Evolutionary conservation across 2,888 invertebrate genomes (phyloP), one percentile per base, ranked within the genome.

Genomic region (Lasioglossum leucozonium): DNA sequence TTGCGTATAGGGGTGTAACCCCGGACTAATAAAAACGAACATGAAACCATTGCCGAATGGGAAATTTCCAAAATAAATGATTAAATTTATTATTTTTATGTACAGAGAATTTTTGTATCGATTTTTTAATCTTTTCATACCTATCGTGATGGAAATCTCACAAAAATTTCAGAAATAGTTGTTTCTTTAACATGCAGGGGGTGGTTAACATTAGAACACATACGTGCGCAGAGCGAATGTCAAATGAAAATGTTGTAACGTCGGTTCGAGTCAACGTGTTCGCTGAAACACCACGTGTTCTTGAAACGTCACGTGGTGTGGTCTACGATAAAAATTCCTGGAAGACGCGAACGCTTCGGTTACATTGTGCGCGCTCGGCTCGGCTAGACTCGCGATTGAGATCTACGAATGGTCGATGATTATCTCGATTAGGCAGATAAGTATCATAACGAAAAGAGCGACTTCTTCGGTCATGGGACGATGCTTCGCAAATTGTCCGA

Each of bases 381-480:
- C 26, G 51, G n/a, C n/a, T n/a, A n/a, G n/a, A 26, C 16, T 58
- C 30, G 30, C 4, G 62, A 75, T 44, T 65, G 62, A 62, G 58
- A 65, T 75, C 62, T 42, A 44, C 30, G 30, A n/a, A 47, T 47
- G 16, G 44, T 16, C 65, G 76, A 65, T 65, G 44, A 22, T n/a
- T 44, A 65, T 37, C 44, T 44, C 65, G 65, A 47, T 65, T 65
- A 44, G 4, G n/a, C 65, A 44, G 44, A 65, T 30, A 65, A 44
- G 65, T 44, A 62, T 71, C 72, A 22, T 40, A 78, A 72, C 55
- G 72, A 55, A 72, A 72, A 26, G 13, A 40, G 47, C 16, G 67
- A 26, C 34, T 76, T 51, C 13, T 10, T 42, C 55, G 42, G 34
- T 69, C 76, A 69, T 37, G 77, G 22, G 44, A 42, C 51, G 65